Evolutionary conservation across 2,888 invertebrate species (phyloP).

Genomic region (Chrysolina americana): DNA sequence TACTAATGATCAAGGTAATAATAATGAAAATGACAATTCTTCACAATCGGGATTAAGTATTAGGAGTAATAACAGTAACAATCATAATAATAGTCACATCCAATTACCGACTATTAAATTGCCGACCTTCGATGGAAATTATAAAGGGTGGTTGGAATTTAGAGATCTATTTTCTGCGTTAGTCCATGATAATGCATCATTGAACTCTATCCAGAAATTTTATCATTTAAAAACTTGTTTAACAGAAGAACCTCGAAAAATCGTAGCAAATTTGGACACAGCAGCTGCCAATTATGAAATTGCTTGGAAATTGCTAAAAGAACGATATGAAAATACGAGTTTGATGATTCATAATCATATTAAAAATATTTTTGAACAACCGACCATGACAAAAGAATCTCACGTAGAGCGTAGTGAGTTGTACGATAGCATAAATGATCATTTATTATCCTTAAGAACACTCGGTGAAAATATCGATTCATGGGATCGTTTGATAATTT

Average conservation of each 20-base stretch:
- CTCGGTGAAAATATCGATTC: slow-evolving; percentile 27
- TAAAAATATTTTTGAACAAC: slow-evolving; percentile 13
- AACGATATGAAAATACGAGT: slow-evolving; percentile 30
- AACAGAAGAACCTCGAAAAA: slow-evolving; percentile 16
- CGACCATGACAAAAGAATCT: slow-evolving; percentile 18
- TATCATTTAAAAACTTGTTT: slow-evolving; percentile 29
- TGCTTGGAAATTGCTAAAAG: no score
- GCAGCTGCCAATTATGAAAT: slow-evolving; percentile 25
- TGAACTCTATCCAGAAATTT: slow-evolving; percentile 27
- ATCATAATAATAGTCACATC: slow-evolving; percentile 11
- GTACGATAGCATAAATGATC: slow-evolving; percentile 18
- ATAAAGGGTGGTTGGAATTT: slow-evolving; percentile 41
- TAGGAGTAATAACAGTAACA: slow-evolving; percentile 16
- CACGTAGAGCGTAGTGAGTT: slow-evolving; percentile 27
- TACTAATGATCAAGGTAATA: not conserved
- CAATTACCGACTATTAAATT: no score
- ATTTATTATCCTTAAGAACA: slow-evolving; percentile 30
- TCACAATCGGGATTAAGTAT: not conserved
- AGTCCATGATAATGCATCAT: slow-evolving; percentile 6
- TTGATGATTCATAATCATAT: slow-evolving; percentile 38
- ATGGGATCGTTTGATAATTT: slow-evolving; percentile 32
- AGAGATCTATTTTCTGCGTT: slow-evolving; percentile 34
- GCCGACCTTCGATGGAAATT: no score
- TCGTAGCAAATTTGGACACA: slow-evolving; percentile 25
- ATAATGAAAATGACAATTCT: not conserved